A percentile compares a stretch with the other conserved stretches of the same genome.
These are phyloP conservation scores for Premnoplex brunnescens DNA, from an alignment of 2,797 vertebrate genomes.

Conservation along the genomic window DNA sequence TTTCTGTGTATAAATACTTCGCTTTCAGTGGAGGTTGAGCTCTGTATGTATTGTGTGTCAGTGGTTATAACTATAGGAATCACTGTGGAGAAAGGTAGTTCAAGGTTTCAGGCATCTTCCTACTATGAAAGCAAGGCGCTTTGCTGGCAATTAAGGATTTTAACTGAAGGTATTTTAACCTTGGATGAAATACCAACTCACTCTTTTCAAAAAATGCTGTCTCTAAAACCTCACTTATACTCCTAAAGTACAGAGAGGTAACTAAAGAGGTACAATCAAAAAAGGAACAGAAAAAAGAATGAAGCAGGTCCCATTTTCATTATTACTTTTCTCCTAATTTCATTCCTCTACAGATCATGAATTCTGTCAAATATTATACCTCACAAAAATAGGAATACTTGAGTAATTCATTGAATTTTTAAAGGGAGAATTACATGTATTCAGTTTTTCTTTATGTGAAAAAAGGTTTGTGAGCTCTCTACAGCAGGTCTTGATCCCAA, in stretches of 20 bases:
- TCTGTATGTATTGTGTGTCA: not conserved
- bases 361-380: not conserved
- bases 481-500: not conserved
- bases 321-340: not conserved
- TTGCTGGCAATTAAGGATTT: not conserved
- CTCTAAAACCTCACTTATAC: not conserved
- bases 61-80: not conserved
- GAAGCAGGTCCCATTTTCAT: not conserved
- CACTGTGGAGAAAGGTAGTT: accelerated
- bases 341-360: not conserved
- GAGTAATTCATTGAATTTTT: not conserved
- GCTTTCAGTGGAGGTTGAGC: not conserved
- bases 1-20: not conserved
- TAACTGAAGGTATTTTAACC: not conserved
- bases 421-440: not conserved
- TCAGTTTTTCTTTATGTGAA: not conserved
- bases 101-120: not conserved
- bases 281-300: not conserved
- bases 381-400: not conserved
- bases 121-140: not conserved
- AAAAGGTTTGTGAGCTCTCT: not conserved
- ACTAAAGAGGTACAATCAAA: not conserved
- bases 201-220: not conserved
- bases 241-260: not conserved
- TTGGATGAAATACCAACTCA: not conserved